Percentiles rank a stretch among this genome's conserved stretches.
phyloP scores from a whole-genome alignment of 2,888 invertebrate species.

The Frankliniella fusca region DNA sequence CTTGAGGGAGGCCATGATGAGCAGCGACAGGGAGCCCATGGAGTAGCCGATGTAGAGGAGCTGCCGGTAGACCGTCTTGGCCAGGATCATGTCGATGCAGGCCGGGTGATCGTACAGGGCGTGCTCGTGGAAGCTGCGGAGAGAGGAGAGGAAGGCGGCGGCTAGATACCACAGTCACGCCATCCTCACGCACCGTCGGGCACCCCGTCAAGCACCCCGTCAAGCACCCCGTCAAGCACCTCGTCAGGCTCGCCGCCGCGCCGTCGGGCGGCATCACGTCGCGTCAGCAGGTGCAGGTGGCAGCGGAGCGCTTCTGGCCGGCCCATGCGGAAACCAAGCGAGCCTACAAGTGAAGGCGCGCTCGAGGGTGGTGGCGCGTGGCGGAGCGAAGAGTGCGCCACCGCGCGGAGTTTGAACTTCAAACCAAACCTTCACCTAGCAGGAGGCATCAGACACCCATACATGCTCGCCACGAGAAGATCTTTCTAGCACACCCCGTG shows the following conservation, averaged over 20 bases:
- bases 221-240: background rate
- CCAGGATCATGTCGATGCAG: slow-evolving; percentile 64
- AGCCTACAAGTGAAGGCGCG: too few relatives aligned
- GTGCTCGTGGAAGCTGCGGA: slow-evolving; percentile 79
- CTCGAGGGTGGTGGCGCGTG: too few relatives aligned
- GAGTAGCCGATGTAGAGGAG: slow-evolving; percentile 82
- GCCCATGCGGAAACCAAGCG: too few relatives aligned
- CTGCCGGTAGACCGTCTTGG: slow-evolving; percentile 50
- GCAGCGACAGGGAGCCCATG: slow-evolving; percentile 77
- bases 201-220: background rate
- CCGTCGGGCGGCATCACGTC: too few relatives aligned
- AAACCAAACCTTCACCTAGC: background rate
- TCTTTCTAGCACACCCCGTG: too few relatives aligned
- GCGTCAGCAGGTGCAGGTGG: too few relatives aligned
- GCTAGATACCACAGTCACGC: background rate
- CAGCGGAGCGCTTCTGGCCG: too few relatives aligned
- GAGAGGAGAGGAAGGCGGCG: background rate
- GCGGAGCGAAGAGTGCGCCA: too few relatives aligned
- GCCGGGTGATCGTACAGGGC: slow-evolving; percentile 80
- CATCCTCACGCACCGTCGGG: background rate
- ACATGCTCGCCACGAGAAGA: too few relatives aligned
- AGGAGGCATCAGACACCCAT: background rate
- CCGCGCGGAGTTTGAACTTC: too few relatives aligned
- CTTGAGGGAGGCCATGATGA: slow-evolving; percentile 62
- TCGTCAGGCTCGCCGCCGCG: too few relatives aligned